phyloP scores from a whole-genome alignment of 2,797 vertebrate genomes.

The Centropyge bicolor region DNA sequence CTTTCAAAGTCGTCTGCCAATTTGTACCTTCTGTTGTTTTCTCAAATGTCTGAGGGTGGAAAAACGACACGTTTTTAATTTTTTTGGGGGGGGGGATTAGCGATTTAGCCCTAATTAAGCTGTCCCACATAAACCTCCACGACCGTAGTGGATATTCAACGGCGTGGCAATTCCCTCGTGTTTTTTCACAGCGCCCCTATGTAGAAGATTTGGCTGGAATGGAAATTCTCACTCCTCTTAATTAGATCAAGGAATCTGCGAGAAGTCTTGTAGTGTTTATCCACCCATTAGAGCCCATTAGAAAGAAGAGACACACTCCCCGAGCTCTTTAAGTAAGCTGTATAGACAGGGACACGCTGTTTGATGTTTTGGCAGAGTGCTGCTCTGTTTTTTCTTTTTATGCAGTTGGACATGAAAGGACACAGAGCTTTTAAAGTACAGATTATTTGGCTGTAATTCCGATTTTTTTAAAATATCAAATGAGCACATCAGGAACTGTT shows the following conservation, averaged over 20 bases:
- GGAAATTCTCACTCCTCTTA: conserved; percentile 70
- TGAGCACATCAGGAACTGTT: conserved; percentile 18
- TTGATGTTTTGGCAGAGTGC: conserved; percentile 63
- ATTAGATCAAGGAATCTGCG: conserved; percentile 75
- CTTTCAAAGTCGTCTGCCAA: conserved; percentile 65
- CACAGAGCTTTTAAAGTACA: conserved; percentile 35
- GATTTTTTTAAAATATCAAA: conserved; percentile 32
- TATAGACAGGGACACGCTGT: conserved; percentile 62
- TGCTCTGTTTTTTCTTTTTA: conserved; percentile 18
- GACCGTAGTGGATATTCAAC: conserved; percentile 41
- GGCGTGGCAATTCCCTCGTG: conserved; percentile 49
- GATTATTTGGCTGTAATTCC: conserved; percentile 47
- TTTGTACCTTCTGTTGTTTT: conserved; percentile 77
- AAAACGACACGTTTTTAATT: conserved; percentile 33
- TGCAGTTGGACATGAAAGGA: conserved; percentile 54
- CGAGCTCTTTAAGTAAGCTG: conserved; percentile 68
- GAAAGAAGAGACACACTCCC: conserved; percentile 63
- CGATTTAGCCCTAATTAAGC: conserved; percentile 73
- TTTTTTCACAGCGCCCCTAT: conserved; percentile 40
- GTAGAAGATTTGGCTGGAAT: conserved; percentile 64
- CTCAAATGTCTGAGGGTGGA: conserved; percentile 58
- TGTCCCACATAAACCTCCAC: conserved; percentile 49
- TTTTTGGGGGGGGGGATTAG: conserved; percentile 45
- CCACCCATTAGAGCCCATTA: conserved; percentile 77
- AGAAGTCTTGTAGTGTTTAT: conserved; percentile 74